Base-by-base conservation (phyloP, 2,888 invertebrate genomes). In the Phlogophora meticulosa region DNA sequence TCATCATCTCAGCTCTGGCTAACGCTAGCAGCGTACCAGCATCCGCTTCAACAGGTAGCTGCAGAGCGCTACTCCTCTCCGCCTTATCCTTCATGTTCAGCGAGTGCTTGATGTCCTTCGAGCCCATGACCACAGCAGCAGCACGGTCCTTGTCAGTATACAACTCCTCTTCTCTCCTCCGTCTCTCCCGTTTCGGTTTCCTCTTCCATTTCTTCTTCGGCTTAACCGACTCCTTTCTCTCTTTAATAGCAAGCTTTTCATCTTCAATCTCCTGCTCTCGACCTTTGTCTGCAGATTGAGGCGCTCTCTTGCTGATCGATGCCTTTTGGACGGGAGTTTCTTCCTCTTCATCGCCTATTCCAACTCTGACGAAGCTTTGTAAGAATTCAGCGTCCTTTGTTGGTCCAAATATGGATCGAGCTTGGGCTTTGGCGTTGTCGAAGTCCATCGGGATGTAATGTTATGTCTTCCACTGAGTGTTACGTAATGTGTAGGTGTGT, bases 131-230 rank as follows among this genome's bases (percentile, higher is more conserved):
- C 17, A 98, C 98, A 0, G 98, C 98, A 0, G 98, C 98, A 0
- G 98, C 98, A 7, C 98, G 96, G 88, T 98, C 98, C 87, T 98
- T 98, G 88, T 98, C 98, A 22, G 98, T 98, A 86, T 98, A 98
- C 24, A 98, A 92, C 86, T 98, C 98, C 81, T 98, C 98, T 72
- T 95, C 93, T 7, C 94, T 87, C 42, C 90, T 84, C 43, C 94
- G 85, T 66, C 91, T 88, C 59, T 95, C 94, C 1, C 94, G 91
- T 71, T 94, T 94, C 55, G 88, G 91, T 64, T 93, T 94, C 5
- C 89, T 84, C 34, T 91, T 92, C 58, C 87, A 91, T 63, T 88
- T 92, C 76, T 91, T 92, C 55, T 87, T 91, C 5, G 91, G 92
- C 65, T 94, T 93, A 36, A 90, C 84, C 1, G 92, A 91, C 61